Conservation (phyloP, 2,113 vertebrate species). For the Semnornis frantzii region DNA sequence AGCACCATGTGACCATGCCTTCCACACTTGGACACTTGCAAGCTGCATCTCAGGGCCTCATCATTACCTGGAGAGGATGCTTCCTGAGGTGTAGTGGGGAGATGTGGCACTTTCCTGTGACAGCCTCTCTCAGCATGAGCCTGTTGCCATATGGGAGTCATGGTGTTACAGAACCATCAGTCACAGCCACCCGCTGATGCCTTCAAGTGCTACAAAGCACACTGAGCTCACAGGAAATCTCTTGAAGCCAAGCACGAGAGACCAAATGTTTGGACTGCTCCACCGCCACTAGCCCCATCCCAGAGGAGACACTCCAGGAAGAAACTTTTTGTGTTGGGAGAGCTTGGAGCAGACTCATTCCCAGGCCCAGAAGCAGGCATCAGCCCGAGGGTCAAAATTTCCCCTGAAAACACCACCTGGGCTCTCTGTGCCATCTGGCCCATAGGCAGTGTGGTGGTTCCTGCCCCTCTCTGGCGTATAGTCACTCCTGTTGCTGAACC, state of each 20-base stretch:
- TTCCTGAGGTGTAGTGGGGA: neutral
- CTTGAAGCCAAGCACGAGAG: neutral
- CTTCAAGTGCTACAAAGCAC: neutral
- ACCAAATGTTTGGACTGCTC: neutral
- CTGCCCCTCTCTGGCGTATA: neutral
- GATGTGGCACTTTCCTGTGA: neutral
- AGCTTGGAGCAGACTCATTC: neutral
- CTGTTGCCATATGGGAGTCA: neutral
- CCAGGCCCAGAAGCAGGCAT: neutral
- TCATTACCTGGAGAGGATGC: neutral
- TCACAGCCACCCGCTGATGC: neutral
- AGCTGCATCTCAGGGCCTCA: fast-evolving
- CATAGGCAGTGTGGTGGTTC: neutral
- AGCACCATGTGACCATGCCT: neutral
- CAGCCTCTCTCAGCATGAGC: neutral
- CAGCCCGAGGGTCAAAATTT: neutral
- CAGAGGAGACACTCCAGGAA: neutral
- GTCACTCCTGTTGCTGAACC: neutral
- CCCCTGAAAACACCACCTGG: neutral
- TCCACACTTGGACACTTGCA: neutral
- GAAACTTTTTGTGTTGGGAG: neutral
- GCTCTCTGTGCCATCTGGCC: neutral
- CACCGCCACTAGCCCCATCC: neutral
- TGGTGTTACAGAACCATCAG: neutral
- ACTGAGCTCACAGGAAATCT: neutral